A percentile compares a stretch with the other conserved stretches of the same genome.
Conservation (phyloP, 2,113 vertebrate genomes). For the Oryzias javanicus region DNA sequence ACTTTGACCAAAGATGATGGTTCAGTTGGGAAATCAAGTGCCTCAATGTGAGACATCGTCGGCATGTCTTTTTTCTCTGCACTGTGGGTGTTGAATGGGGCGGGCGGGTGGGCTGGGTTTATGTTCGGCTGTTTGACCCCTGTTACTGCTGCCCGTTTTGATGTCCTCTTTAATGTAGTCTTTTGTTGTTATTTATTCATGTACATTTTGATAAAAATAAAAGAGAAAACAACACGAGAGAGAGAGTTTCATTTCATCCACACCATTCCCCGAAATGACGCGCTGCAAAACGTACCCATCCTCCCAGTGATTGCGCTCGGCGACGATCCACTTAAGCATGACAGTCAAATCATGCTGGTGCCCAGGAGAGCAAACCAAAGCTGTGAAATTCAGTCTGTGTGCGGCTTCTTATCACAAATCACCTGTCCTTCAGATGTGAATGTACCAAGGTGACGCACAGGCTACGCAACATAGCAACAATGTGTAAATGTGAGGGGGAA, state of each 20-base stretch:
- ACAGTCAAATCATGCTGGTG: conserved; percentile 43
- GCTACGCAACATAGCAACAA: conserved; percentile 51
- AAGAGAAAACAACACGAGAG: conserved; percentile 31
- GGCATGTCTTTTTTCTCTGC: conserved; percentile 70
- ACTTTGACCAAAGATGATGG: conserved; percentile 76
- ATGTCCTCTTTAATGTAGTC: conserved; percentile 76
- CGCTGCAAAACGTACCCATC: conserved; percentile 8
- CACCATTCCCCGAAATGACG: conserved; percentile 21
- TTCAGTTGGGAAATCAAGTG: conserved; percentile 72
- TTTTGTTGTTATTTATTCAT: conserved; percentile 72
- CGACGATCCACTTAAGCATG: conserved; percentile 59
- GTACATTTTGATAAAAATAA: conserved; percentile 75
- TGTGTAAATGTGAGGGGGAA: conserved; percentile 55
- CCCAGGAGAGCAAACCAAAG: conserved; percentile 37
- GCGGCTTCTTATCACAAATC: conserved; percentile 62
- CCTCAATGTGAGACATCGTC: conserved; percentile 73
- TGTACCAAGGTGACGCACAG: conserved; percentile 60
- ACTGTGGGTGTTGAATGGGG: conserved; percentile 60
- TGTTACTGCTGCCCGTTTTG: conserved; percentile 72
- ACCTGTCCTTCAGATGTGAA: conserved; percentile 64
- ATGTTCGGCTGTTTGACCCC: conserved; percentile 66
- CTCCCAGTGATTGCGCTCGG: conserved; percentile 36
- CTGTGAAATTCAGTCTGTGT: conserved; percentile 43
- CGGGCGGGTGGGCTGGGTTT: conserved; percentile 57
- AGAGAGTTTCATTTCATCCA: neutral